phyloP scores from a whole-genome alignment of 2,113 vertebrate genomes.

The Vulpes vulpes region DNA sequence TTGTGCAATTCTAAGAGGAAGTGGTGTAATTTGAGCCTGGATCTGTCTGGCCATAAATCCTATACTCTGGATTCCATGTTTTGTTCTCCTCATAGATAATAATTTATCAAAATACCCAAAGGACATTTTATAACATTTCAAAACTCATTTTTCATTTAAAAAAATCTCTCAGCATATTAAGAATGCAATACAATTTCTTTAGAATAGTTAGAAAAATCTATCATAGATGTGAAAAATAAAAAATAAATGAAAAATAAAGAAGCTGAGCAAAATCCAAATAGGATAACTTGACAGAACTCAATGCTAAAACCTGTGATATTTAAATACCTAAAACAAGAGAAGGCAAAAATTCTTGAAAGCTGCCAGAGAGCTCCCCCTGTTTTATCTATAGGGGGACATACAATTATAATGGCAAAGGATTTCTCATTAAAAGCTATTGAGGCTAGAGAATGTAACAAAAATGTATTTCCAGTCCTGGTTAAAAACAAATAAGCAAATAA shows the following conservation, averaged over 20 bases:
- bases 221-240: not conserved
- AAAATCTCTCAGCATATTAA: not conserved
- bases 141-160: slow-evolving; percentile 21
- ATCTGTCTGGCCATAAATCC: not conserved
- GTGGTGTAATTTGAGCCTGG: not conserved
- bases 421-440: not conserved
- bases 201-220: not conserved
- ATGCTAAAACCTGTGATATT: not conserved
- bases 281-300: not conserved
- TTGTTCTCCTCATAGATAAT: not conserved
- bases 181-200: slow-evolving; percentile 25
- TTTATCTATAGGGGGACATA: not conserved
- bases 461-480: not conserved
- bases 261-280: not conserved
- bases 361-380: not conserved
- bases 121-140: not conserved
- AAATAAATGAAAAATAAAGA: not conserved
- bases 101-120: slow-evolving; percentile 5
- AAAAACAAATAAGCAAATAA: not conserved
- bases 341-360: not conserved
- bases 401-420: not conserved
- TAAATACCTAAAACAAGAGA: not conserved
- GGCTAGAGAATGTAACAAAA: not conserved
- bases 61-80: not conserved
- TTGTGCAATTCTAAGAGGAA: not conserved